Percentiles rank a stretch among this genome's conserved stretches.
Evolutionary conservation across 2,888 invertebrate species (phyloP).

Genomic region (Gonocerus acuteangulatus): DNA sequence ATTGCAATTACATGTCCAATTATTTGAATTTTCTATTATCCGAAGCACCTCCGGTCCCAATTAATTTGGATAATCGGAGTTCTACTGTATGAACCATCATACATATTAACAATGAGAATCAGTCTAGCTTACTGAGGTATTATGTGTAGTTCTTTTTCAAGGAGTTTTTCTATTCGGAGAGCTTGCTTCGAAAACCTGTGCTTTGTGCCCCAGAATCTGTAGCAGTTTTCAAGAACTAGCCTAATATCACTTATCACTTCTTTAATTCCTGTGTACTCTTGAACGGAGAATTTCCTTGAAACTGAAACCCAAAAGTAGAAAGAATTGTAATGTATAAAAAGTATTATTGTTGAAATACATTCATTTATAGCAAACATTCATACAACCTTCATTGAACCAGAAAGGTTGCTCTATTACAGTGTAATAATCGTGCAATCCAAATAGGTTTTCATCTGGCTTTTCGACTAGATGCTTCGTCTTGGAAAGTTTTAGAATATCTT

Average conservation of each 20-base stretch:
- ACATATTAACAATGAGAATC: too few relatives aligned
- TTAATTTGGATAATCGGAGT: too few relatives aligned
- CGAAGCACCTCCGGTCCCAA: too few relatives aligned
- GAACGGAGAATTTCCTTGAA: conserved; percentile 35
- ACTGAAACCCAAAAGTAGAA: conserved; percentile 31
- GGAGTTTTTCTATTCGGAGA: conserved; percentile 45
- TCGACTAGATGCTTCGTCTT: conserved; percentile 43
- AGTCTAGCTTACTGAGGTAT: conserved; percentile 45
- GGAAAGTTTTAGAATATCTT: conserved; percentile 42
- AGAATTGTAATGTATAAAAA: not conserved
- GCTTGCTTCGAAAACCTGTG: conserved; percentile 45
- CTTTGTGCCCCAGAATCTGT: conserved; percentile 47
- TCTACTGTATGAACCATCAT: too few relatives aligned
- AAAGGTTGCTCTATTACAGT: conserved; percentile 45
- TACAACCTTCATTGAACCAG: conserved; percentile 46
- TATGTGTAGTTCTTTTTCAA: conserved; percentile 46
- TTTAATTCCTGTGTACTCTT: conserved; percentile 43
- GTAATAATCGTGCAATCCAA: conserved; percentile 44
- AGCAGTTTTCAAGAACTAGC: conserved; percentile 47
- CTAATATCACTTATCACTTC: conserved; percentile 46
- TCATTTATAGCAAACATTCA: not conserved
- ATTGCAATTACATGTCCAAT: too few relatives aligned
- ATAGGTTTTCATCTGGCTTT: conserved; percentile 43
- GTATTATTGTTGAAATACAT: not conserved
- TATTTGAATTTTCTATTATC: too few relatives aligned